phyloP scores from a whole-genome alignment of 1,140 invertebrate species.

The Geopemphigus sp. region DNA sequence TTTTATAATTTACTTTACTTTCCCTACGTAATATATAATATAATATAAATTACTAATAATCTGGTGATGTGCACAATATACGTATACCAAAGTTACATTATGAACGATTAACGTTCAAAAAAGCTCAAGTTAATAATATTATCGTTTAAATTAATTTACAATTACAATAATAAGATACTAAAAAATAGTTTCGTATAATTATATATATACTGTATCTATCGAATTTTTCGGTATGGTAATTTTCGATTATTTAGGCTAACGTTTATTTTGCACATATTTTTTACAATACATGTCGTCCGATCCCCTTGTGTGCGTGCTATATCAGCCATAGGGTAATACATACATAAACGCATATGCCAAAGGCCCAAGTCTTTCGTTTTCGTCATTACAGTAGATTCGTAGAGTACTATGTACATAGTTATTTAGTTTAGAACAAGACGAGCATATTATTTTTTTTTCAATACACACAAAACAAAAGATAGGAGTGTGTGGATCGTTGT shows the following conservation, averaged over 20 bases:
- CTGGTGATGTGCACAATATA: constrained; percentile 50
- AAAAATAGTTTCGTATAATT: constrained; percentile 36
- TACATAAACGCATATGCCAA: neutral
- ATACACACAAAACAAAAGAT: neutral
- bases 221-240: constrained; percentile 45
- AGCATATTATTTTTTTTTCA: neutral
- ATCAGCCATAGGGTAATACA: neutral
- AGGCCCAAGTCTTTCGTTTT: constrained; percentile 35
- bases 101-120: constrained; percentile 44
- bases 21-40: constrained; percentile 10
- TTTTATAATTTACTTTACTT: neutral
- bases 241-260: constrained; percentile 28
- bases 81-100: constrained; percentile 49
- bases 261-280: constrained; percentile 25
- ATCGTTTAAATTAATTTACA: constrained; percentile 10
- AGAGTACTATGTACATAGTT: constrained; percentile 1
- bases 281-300: neutral
- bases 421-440: constrained; percentile 32
- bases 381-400: constrained; percentile 45
- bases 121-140: constrained; percentile 45
- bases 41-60: constrained; percentile 44
- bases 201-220: constrained; percentile 15
- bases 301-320: constrained; percentile 22
- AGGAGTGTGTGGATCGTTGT: neutral
- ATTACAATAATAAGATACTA: constrained; percentile 44